A percentile compares a stretch with the other conserved stretches of the same genome.
These are phyloP conservation scores for Platichthys flesus DNA, from an alignment of 2,113 vertebrate genomes.

Conservation along the genomic window DNA sequence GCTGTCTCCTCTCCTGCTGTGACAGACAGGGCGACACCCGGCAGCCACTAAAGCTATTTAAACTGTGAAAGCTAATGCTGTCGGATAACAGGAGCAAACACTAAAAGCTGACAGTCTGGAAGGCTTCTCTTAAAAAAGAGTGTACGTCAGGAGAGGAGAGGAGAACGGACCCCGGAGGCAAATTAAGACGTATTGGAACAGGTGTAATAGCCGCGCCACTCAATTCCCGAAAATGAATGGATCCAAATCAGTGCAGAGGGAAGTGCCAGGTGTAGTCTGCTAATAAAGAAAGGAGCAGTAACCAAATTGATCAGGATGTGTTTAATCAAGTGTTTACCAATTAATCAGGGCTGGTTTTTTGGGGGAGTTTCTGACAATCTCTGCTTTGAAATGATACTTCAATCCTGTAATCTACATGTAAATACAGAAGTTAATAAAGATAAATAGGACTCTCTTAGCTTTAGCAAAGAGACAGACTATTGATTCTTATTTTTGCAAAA, in stretches of 20 bases:
- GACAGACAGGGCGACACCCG: slow-evolving; percentile 50
- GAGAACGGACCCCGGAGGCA: slow-evolving; percentile 44
- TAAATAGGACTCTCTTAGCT: slow-evolving; percentile 29
- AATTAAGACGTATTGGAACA: slow-evolving; percentile 67
- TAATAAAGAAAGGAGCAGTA: slow-evolving; percentile 37
- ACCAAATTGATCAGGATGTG: slow-evolving; percentile 48
- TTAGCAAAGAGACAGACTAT: slow-evolving; percentile 16
- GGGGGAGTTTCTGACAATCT: slow-evolving; percentile 19
- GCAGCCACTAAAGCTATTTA: slow-evolving; percentile 65
- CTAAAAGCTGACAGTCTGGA: slow-evolving; percentile 61
- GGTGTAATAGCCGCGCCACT: slow-evolving; percentile 52
- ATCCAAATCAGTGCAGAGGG: slow-evolving; percentile 37
- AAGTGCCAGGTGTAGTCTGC: slow-evolving; percentile 37
- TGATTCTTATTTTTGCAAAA: slow-evolving; percentile 10
- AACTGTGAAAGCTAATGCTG: slow-evolving; percentile 69
- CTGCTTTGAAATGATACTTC: slow-evolving; percentile 66
- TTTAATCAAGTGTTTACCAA: slow-evolving; percentile 57
- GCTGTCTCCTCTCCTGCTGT: slow-evolving; percentile 41
- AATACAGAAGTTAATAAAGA: slow-evolving; percentile 58
- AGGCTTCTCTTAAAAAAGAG: slow-evolving; percentile 47
- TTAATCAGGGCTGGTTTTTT: slow-evolving; percentile 27
- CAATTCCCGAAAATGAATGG: slow-evolving; percentile 60
- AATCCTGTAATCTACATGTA: slow-evolving; percentile 52
- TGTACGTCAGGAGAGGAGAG: slow-evolving; percentile 20
- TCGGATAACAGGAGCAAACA: slow-evolving; percentile 65